A percentile compares a stretch with the other conserved stretches of the same genome.
These are phyloP conservation scores for Crotalus viridis DNA, from an alignment of 2,113 vertebrate genomes.

Conservation along the genomic window DNA sequence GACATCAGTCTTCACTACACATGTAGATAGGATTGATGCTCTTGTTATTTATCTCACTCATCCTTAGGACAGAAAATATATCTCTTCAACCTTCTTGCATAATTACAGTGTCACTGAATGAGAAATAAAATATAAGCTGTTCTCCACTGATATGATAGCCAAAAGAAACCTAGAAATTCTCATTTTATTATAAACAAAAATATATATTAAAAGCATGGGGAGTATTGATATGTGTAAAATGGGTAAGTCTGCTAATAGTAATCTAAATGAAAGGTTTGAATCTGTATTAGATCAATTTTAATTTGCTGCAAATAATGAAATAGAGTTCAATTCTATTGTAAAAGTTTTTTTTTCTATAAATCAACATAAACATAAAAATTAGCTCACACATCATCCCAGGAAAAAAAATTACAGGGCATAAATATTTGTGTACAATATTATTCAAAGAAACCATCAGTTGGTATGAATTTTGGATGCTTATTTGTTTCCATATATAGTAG, in stretches of 20 bases:
- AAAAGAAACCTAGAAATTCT: neutral
- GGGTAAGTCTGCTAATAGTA: constrained; percentile 4
- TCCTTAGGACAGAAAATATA: neutral
- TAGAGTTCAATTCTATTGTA: neutral
- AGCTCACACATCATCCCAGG: constrained; percentile 19
- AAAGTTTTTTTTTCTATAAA: neutral
- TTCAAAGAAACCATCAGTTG: constrained; percentile 34
- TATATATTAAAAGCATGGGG: neutral
- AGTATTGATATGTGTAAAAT: neutral
- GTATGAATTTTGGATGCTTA: constrained; percentile 30
- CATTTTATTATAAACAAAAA: neutral
- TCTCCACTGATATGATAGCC: neutral
- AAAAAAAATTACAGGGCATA: constrained; percentile 11
- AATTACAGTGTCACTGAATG: neutral
- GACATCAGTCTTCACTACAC: no score
- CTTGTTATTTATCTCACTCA: neutral
- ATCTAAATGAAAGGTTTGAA: constrained; percentile 52
- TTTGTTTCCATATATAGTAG: constrained; percentile 32
- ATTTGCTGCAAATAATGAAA: neutral
- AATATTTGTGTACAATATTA: neutral
- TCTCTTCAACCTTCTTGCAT: neutral
- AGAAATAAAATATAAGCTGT: neutral
- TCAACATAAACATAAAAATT: neutral
- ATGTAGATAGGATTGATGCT: no score
- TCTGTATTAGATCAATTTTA: neutral